Evolutionary conservation across 2,113 vertebrate species (phyloP).

Genomic region (Notarius lentiginosus): DNA sequence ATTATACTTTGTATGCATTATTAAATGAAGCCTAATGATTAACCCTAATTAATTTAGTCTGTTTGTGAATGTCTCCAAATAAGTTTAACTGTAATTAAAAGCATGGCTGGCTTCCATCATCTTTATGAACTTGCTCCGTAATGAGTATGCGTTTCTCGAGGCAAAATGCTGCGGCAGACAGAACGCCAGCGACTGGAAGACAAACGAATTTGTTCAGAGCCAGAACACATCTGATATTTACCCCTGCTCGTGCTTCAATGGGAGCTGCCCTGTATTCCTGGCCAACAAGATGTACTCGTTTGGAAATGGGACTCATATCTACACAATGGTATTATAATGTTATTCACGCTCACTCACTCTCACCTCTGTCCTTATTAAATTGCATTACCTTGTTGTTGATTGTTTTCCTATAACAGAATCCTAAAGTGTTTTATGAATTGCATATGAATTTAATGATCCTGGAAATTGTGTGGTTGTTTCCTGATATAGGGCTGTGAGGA

Average conservation of each 20-base stretch:
- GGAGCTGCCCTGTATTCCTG: constrained; percentile 38
- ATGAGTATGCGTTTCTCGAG: constrained; percentile 47
- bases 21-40: constrained; percentile 20
- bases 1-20: constrained; percentile 11
- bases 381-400: background rate
- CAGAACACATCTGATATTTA: constrained; percentile 42
- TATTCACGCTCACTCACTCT: background rate
- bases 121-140: background rate
- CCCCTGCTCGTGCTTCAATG: constrained; percentile 67
- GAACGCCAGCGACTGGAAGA: constrained; percentile 60
- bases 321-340: constrained; percentile 51
- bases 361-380: background rate
- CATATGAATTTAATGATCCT: background rate
- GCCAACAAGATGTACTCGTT: background rate
- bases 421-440: background rate
- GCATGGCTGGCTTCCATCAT: constrained; percentile 22
- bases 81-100: constrained; percentile 25
- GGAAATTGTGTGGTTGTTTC: constrained; percentile 9
- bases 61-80: constrained; percentile 17
- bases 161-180: constrained; percentile 63
- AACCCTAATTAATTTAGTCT: background rate
- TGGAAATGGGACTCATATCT: constrained; percentile 42
- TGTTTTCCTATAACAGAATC: background rate
- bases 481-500: constrained; percentile 59
- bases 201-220: constrained; percentile 55